Conservation (phyloP, 1,140 invertebrate species). For the Drosophila lowei region DNA sequence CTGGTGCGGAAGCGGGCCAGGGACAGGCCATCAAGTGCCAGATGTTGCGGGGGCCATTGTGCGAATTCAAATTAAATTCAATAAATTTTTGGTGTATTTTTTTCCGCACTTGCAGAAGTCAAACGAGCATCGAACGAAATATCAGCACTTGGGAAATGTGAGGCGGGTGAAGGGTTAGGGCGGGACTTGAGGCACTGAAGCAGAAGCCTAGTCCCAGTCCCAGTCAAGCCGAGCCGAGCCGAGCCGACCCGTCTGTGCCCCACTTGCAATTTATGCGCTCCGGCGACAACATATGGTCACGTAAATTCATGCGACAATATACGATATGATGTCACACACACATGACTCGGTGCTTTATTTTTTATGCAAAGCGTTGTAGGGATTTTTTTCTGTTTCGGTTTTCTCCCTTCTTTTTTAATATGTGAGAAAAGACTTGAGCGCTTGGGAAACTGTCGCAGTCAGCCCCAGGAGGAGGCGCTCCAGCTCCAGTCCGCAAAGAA, state of each 20-base stretch:
- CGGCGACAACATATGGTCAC: conserved; percentile 81
- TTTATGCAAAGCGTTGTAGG: conserved; percentile 79
- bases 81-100: conserved; percentile 63
- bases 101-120: conserved; percentile 59
- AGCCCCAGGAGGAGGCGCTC: conserved; percentile 11
- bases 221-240: background rate
- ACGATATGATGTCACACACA: conserved; percentile 79
- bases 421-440: conserved; percentile 72
- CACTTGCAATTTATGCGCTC: conserved; percentile 78
- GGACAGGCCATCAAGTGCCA: conserved; percentile 34
- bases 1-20: background rate
- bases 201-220: background rate
- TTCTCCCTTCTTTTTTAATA: conserved; percentile 59
- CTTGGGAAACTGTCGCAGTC: conserved; percentile 32
- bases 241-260: conserved; percentile 57
- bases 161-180: conserved; percentile 29
- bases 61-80: conserved; percentile 81
- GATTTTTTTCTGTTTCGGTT: conserved; percentile 52
- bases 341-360: conserved; percentile 71
- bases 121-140: conserved; percentile 55
- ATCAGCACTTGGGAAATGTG: conserved; percentile 56
- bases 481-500: background rate
- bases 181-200: conserved; percentile 50
- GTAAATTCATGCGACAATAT: conserved; percentile 82
- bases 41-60: conserved; percentile 61